Evolutionary conservation across 2,113 vertebrate species (phyloP).

Genomic region (Zootoca vivipara): DNA sequence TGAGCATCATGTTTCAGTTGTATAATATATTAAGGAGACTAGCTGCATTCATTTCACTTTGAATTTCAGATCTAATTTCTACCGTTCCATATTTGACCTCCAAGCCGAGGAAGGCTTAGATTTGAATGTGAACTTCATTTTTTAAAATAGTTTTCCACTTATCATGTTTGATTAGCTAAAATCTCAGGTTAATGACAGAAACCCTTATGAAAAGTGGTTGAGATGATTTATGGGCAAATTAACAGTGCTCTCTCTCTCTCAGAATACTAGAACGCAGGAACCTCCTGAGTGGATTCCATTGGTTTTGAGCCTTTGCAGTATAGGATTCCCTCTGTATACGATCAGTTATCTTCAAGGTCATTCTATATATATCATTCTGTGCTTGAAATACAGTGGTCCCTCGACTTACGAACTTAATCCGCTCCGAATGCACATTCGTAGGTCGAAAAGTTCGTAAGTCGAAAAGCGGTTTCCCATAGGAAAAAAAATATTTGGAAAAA

Average conservation of each 20-base stretch:
- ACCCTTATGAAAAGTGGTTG: background rate
- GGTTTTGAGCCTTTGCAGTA: background rate
- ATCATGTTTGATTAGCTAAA: background rate
- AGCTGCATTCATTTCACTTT: background rate
- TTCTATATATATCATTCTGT: background rate
- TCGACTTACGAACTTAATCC: too few relatives aligned
- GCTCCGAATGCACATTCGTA: too few relatives aligned
- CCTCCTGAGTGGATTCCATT: background rate
- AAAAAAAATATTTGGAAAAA: too few relatives aligned
- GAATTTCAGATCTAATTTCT: background rate
- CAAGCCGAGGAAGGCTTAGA: background rate
- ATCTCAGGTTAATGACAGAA: conserved; percentile 10
- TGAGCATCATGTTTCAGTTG: background rate
- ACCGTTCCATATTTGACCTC: background rate
- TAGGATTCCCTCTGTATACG: background rate
- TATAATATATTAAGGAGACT: conserved; percentile 6
- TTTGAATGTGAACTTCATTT: background rate
- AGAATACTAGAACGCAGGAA: conserved; percentile 1
- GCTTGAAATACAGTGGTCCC: too few relatives aligned
- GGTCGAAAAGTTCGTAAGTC: too few relatives aligned
- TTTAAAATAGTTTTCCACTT: background rate
- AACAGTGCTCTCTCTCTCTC: conserved; percentile 23
- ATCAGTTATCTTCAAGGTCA: background rate
- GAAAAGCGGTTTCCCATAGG: too few relatives aligned
- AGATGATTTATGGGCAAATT: background rate